These are phyloP conservation scores for Anarhynchus alexandrinus DNA, from an alignment of 2,113 vertebrate genomes.

Conservation along the genomic window DNA sequence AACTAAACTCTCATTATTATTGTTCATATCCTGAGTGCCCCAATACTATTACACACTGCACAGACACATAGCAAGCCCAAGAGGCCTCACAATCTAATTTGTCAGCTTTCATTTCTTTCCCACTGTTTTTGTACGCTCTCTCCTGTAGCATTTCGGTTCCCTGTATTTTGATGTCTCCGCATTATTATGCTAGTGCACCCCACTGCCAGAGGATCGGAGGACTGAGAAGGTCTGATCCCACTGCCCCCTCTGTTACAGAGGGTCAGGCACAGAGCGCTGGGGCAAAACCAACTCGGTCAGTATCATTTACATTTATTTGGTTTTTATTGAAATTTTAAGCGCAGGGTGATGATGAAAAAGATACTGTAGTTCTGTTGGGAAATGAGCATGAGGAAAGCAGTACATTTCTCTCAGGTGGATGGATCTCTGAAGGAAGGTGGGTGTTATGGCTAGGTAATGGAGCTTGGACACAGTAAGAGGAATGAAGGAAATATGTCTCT, in stretches of 20 bases:
- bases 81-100: conserved; percentile 7
- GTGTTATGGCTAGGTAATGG: not conserved
- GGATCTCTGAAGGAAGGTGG: not conserved
- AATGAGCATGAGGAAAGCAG: not conserved
- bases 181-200: not conserved
- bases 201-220: not conserved
- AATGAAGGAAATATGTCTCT: not conserved
- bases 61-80: not conserved
- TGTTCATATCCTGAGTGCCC: not conserved
- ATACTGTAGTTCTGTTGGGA: not conserved
- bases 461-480: not conserved
- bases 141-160: not conserved
- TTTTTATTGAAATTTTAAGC: not conserved
- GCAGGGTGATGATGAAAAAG: not conserved
- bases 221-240: not conserved
- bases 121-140: not conserved
- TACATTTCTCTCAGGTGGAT: not conserved
- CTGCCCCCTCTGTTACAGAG: not conserved
- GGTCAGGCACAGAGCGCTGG: not conserved
- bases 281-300: not conserved
- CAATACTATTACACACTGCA: not conserved
- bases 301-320: not conserved
- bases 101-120: not conserved
- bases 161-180: not conserved
- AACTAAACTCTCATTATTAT: conserved; percentile 32